Conservation (phyloP, 2,888 invertebrate species). For the Andricus curvator region DNA sequence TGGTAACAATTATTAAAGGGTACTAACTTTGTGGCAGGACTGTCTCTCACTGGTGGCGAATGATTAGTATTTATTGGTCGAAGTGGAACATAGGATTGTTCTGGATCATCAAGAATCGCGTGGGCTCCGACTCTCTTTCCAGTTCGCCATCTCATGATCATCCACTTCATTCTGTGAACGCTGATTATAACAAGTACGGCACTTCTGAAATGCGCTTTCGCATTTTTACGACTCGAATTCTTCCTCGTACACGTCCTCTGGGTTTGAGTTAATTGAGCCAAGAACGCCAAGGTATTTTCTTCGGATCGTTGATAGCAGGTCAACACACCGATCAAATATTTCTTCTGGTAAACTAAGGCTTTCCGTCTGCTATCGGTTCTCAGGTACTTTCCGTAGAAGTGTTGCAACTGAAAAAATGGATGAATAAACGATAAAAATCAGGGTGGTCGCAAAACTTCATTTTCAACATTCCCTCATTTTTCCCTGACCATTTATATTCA, state of each 20-base stretch:
- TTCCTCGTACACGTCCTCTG: constrained; percentile 62
- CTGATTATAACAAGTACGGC: constrained; percentile 81
- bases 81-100: constrained; percentile 59
- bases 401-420: constrained; percentile 77
- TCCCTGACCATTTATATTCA: too few species aligned
- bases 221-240: constrained; percentile 59
- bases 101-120: constrained; percentile 64
- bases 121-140: constrained; percentile 81
- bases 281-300: constrained; percentile 77
- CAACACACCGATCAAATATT: constrained; percentile 88
- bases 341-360: constrained; percentile 94
- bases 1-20: not conserved
- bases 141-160: constrained; percentile 83
- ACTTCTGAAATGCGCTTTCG: constrained; percentile 77
- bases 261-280: constrained; percentile 76
- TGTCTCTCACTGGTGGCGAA: constrained; percentile 66
- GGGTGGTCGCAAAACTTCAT: too few species aligned
- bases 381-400: constrained; percentile 85
- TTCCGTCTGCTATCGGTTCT: constrained; percentile 92
- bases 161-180: constrained; percentile 83
- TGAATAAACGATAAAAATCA: not conserved
- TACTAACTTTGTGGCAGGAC: constrained; percentile 33
- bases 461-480: too few species aligned
- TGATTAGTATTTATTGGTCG: constrained; percentile 60
- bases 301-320: constrained; percentile 80